Base-by-base conservation (phyloP, 92 coral and sea anemone genomes). In the Actinostola sp. region DNA sequence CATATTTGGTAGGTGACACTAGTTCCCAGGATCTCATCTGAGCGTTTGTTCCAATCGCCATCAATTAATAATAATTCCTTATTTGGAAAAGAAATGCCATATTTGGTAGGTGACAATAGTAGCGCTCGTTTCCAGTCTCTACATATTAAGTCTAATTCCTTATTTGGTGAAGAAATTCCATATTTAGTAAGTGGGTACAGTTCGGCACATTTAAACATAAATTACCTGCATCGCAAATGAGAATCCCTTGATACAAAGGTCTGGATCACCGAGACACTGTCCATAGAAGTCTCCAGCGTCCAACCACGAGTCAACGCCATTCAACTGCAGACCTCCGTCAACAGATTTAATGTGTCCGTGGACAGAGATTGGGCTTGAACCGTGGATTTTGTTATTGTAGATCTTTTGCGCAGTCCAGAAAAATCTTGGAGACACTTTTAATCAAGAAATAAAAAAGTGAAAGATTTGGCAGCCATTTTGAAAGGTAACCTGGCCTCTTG, bases 281-380 rank as follows among this genome's bases (percentile, higher is more conserved):
- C 99, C 99, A 71, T 91, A 92, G 83, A 91, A 95, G 64, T 95
- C 99, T 2, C 99, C 99, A 2, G 97, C 99, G 57, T 95, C 99
- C 1, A 95, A 70, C 99, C 99, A 95, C n/a, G 97, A 78, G 79
- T 95, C 97, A 11, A 85, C 81, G 8, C 99, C 99, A 26, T 95
- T 95, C 51, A 95, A 77, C 74, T 92, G 95, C 27, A 95, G 87
- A 26, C 99, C 99, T 6, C 97, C 99, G 30, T 92, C 92, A 29
- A 88, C 84, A 38, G 97, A 76, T 1, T 80, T 90, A 28, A 95
- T 79, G 38, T 83, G 88, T 23, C 99, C 99, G 71, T 95, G 99
- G 10, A 89, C 69, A 56, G 89, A 86, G 35, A 92, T 92, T 17
- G 89, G 95, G 59, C 89, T 92, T 8, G 99, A 88, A 16, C 99